These are phyloP conservation scores for Ips typographus DNA, from an alignment of 1,140 invertebrate genomes.

Conservation along the genomic window DNA sequence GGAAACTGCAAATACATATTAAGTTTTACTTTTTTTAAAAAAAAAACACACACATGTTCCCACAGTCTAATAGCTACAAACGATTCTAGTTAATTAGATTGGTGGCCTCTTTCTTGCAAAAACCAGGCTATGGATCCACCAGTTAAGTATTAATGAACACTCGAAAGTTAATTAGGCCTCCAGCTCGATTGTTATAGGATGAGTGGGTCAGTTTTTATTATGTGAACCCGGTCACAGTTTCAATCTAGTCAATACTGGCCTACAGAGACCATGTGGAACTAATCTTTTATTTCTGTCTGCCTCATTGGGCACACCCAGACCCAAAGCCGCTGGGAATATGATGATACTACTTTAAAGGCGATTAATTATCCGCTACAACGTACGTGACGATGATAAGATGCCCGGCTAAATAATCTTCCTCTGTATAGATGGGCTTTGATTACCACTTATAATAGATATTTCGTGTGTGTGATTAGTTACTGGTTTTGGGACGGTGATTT, in stretches of 20 bases:
- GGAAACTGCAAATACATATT: not conserved
- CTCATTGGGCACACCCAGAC: conserved; percentile 25
- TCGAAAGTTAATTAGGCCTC: not conserved
- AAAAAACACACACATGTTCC: not conserved
- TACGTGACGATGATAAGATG: conserved; percentile 8
- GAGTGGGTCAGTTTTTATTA: conserved; percentile 19
- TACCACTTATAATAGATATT: too few relatives aligned
- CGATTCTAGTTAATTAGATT: not conserved
- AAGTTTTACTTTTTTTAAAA: not conserved
- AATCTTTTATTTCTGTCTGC: conserved; percentile 23
- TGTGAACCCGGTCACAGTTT: not conserved
- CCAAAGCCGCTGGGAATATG: conserved; percentile 22
- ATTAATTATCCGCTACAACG: conserved; percentile 10
- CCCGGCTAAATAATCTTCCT: not conserved
- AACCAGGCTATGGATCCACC: not conserved
- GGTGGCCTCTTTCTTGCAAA: not conserved
- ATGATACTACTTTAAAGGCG: conserved; percentile 19
- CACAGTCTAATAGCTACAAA: not conserved
- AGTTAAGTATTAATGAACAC: not conserved
- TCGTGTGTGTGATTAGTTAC: too few relatives aligned
- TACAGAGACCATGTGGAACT: not conserved
- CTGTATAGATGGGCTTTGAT: too few relatives aligned
- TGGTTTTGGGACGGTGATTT: too few relatives aligned
- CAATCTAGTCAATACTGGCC: conserved; percentile 13
- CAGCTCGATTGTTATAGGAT: not conserved